These are phyloP conservation scores for Hypotaenidia okinawae DNA, from an alignment of 2,797 vertebrate species.

Conservation along the genomic window DNA sequence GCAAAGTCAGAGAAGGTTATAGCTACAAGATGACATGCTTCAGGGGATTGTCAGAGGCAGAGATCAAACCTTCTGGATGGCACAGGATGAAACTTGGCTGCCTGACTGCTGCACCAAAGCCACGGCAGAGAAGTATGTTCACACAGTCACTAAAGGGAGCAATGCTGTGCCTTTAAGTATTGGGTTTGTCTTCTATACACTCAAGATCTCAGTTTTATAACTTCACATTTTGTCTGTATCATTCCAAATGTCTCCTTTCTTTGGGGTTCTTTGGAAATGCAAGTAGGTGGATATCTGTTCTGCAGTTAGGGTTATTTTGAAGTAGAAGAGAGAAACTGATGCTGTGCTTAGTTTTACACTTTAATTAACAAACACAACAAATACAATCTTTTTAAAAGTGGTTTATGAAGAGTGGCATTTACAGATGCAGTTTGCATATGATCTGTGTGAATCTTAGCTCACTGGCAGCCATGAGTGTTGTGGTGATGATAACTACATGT, in stretches of 20 bases:
- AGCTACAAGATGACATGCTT: background rate
- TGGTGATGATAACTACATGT: background rate
- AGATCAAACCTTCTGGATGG: background rate
- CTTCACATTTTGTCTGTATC: background rate
- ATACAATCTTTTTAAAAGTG: background rate
- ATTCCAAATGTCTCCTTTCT: background rate
- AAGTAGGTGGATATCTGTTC: background rate
- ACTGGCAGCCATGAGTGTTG: background rate
- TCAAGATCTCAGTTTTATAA: background rate
- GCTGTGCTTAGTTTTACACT: background rate
- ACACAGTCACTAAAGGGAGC: background rate
- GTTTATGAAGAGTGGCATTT: background rate
- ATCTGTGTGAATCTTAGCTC: background rate
- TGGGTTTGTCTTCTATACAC: background rate
- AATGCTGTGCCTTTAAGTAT: background rate
- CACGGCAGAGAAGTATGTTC: background rate
- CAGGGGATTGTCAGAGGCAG: background rate
- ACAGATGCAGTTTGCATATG: rapidly evolving
- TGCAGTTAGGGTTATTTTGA: background rate
- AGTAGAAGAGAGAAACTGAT: background rate
- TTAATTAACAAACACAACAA: background rate
- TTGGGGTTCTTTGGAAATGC: background rate
- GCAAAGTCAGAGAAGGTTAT: background rate
- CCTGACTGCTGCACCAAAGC: background rate
- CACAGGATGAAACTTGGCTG: background rate